Base-by-base conservation (phyloP, 30 jellyfish, hydroid and myxozoan genomes). In the Turritopsis dohrnii region DNA sequence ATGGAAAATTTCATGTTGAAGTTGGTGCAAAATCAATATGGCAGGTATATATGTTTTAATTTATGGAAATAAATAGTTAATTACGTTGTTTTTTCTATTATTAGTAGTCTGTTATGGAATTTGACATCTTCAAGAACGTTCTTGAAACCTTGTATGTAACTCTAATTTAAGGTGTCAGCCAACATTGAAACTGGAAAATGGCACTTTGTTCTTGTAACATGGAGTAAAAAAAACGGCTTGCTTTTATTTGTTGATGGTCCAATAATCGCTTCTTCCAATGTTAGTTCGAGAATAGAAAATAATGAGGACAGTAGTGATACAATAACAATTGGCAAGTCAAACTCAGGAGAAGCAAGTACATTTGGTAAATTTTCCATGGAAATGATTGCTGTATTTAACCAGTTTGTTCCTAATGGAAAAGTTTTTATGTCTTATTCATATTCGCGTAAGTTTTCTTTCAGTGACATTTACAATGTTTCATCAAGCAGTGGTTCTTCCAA, bases 191-290 rank as follows among this genome's bases (percentile, higher is more conserved):
- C 28, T 1, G 81, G 69, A 0, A 72, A 85, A 69, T 92, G 97
- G 97, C 96, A 87, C 53, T 92, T 85, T 60, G 86, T 92, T 54
- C 74, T 92, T 74, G 89, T 82, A 54, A 92, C 97, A 23, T 92
- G 97, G 97, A 82, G 91, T 21, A 21, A 86, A 7, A 81, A 28
- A 28, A 76, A 73, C 18, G 97, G 97, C 7, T 75, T 87, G 4
- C n/a, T 74, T 71, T 25, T 92, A 25, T 92, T 85, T 27, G 83
- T 92, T 16, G 96, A 92, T 76, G 97, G 97, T 24, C 97, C 97
- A 53, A 28, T 73, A 52, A 79, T 52, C 52, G 86, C 92, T 20
- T 25, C 52, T 16, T 24, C 77, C 79, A 26, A 24, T 29, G 26
- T 27, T n/a, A 71, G 19, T 0, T 23, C 19, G 41, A 19, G 23